Percentiles rank a stretch among this genome's conserved stretches.
These are phyloP conservation scores for Pseudomyrmex cubaensis DNA, from an alignment of 1,140 invertebrate genomes.

Conservation along the genomic window DNA sequence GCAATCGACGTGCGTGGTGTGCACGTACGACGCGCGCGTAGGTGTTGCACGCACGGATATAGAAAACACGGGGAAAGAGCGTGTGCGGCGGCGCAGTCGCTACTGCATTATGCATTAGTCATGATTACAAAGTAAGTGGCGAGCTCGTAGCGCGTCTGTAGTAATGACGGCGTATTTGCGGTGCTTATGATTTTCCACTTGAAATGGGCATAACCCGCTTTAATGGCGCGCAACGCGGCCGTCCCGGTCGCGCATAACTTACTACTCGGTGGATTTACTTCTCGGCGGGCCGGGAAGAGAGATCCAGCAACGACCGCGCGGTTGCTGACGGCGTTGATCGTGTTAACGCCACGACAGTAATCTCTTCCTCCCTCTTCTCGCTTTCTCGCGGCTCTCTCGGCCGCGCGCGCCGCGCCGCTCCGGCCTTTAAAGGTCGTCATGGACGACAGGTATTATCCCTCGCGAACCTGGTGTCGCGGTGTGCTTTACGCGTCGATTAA, in stretches of 20 bases:
- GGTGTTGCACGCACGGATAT: constrained; percentile 17
- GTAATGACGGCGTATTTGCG: constrained; percentile 79
- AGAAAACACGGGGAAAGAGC: constrained; percentile 11
- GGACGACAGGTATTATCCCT: constrained; percentile 56
- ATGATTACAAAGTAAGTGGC: constrained; percentile 81
- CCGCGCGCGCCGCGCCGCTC: not conserved
- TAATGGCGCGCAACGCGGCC: constrained; percentile 74
- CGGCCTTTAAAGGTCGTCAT: constrained; percentile 69
- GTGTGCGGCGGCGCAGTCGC: constrained; percentile 53
- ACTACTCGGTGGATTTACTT: constrained; percentile 70
- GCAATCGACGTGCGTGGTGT: not conserved
- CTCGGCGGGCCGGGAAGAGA: constrained; percentile 36
- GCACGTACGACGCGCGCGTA: constrained; percentile 11
- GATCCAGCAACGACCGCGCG: constrained; percentile 20
- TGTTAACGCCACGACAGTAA: constrained; percentile 69
- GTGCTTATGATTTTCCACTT: constrained; percentile 81
- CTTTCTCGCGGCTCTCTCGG: constrained; percentile 4
- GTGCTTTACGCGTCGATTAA: not conserved
- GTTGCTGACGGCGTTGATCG: constrained; percentile 67
- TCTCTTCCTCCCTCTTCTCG: constrained; percentile 58
- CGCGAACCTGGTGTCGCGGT: not conserved
- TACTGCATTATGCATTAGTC: constrained; percentile 81
- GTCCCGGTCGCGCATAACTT: constrained; percentile 74
- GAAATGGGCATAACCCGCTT: constrained; percentile 80
- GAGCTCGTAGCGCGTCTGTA: constrained; percentile 75